Evolutionary conservation across 2,888 invertebrate genomes (phyloP), one percentile per base, ranked within the genome.

Genomic region (Allolobophora icterica): DNA sequence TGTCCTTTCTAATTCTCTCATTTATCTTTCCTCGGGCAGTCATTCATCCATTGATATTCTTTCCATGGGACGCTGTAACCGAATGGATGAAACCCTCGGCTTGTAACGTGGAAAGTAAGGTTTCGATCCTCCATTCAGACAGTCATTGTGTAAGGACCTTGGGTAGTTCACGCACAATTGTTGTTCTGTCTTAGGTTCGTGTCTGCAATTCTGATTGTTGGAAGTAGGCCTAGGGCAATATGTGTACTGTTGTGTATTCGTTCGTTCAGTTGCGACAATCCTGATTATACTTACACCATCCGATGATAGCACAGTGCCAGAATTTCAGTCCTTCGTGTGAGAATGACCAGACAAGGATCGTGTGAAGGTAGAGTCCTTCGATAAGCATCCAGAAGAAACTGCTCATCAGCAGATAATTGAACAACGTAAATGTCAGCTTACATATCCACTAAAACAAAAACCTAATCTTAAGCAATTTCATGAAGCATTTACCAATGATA

Each of bases 301-400:
- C 96, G 33, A 96, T 94, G 35, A 95, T 91, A 38, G 94, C 93
- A 92, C 95, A 95, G 91, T 95, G 94, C 94, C 94, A 94, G 90
- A 94, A 94, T 71, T 93, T 92, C 40, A 95, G 94, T 89, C 94
- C 94, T 45, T 95, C 94, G 8, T 94, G 94, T 8, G 94, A 94
- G 91, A 94, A 95, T 0, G 95, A 94, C 94, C 94, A 95, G 35
- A 95, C 94, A 89, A 95, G 94, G 89, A 95, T 94, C 89, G 95
- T 94, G 92, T 95, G 95, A 11, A 95, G 94, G 92, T 95, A 95
- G 1, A 95, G 93, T 0, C 95, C 95, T 92, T 96, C 96, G 34
- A 99, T 98, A 94, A 99, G 97, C 99, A 99, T 99, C 99, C 99
- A 99, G 96, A 98, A 99, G 96, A 98, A 99, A 95, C 98, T 98